A percentile compares a stretch with the other conserved stretches of the same genome.
phyloP scores from a whole-genome alignment of 2,113 vertebrate species.

The Myiagra hebetior region DNA sequence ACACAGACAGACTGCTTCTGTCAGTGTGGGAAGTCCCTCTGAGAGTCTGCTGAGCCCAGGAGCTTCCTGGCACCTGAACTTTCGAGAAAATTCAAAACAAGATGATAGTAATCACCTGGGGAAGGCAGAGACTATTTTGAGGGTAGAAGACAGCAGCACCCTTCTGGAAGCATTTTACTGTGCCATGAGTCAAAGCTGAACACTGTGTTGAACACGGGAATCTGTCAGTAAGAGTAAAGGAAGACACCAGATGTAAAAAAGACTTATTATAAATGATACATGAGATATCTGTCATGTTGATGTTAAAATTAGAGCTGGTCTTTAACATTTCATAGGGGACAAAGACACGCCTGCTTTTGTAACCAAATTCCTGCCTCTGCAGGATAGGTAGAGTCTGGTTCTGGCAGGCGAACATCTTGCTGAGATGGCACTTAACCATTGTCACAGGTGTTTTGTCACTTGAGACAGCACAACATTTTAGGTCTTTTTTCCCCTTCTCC shows the following conservation, averaged over 20 bases:
- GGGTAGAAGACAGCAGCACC: not conserved
- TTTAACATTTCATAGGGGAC: constrained; percentile 8
- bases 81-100: not conserved
- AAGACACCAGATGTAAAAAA: not conserved
- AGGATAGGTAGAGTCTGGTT: not conserved
- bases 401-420: not conserved
- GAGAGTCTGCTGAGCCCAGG: not conserved
- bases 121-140: not conserved
- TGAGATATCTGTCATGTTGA: not conserved
- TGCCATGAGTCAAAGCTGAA: not conserved
- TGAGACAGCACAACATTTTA: not conserved
- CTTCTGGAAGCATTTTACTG: not conserved
- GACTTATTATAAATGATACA: not conserved
- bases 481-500: not conserved
- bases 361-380: not conserved
- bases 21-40: not conserved
- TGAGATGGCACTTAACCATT: not conserved
- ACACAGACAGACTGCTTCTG: not conserved
- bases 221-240: not conserved
- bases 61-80: not conserved
- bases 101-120: not conserved
- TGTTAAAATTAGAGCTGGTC: not conserved
- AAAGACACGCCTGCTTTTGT: not conserved
- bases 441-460: not conserved
- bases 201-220: not conserved